Percentiles rank a stretch among this genome's conserved stretches.
These are phyloP conservation scores for Diadegma fenestrale DNA, from an alignment of 2,888 invertebrate species.

Conservation along the genomic window DNA sequence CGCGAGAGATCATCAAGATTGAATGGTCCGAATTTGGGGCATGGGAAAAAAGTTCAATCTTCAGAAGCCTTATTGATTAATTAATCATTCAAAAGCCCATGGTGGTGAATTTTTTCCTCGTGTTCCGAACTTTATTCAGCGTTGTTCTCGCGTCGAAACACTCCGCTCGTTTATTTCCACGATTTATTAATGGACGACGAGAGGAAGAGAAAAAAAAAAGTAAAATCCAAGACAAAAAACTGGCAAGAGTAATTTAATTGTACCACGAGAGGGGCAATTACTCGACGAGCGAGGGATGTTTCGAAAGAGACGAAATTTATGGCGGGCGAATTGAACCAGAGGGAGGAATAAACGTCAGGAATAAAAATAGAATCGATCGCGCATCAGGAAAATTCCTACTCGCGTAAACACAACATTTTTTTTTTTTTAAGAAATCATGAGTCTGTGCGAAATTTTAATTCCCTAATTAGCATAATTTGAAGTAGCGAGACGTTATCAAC, in stretches of 20 bases:
- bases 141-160: slow-evolving; percentile 11
- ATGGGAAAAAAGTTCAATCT: slow-evolving; percentile 4
- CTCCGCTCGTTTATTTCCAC: slow-evolving; percentile 19
- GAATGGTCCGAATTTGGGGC: neutral
- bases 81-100: slow-evolving; percentile 11
- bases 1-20: neutral
- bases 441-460: neutral
- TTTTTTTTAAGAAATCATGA: neutral
- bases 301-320: slow-evolving; percentile 17
- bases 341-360: neutral
- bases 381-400: neutral
- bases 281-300: neutral
- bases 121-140: slow-evolving; percentile 36
- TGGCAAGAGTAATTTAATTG: slow-evolving; percentile 28
- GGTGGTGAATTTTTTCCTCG: slow-evolving; percentile 1
- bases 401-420: neutral
- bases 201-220: neutral
- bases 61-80: slow-evolving; percentile 26
- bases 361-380: slow-evolving; percentile 18
- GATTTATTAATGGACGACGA: slow-evolving; percentile 45
- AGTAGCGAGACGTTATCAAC: neutral
- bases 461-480: neutral
- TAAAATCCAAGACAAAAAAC: neutral
- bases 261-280: slow-evolving; percentile 23
- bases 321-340: slow-evolving; percentile 16